Evolutionary conservation across 2,888 invertebrate genomes (phyloP), one percentile per base, ranked within the genome.

Genomic region (Chrysolina americana): DNA sequence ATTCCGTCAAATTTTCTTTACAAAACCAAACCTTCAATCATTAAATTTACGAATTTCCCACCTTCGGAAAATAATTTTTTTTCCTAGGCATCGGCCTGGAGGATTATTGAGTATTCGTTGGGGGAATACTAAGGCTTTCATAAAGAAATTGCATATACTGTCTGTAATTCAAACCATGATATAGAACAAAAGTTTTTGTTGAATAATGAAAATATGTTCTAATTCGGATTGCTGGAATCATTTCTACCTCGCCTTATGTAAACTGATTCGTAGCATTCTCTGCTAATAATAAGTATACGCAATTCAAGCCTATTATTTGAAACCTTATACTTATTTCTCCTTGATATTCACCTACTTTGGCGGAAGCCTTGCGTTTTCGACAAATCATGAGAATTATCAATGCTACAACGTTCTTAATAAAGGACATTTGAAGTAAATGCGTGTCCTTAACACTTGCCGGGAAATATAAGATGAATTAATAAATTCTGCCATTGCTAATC

Each of bases 231-330:
- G 53, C 21, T 23, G 53, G 21, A 4, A 53, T 53, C 19, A 21
- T 19, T 21, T 53, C 53, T 53, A 11, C 19, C 53, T 44, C 44
- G 44, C 44, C 15, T 23, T 6, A 23, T 21, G 53, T 53, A 4
- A 53, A 59, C 2, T 15, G 6, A 59, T 36, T 59, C 59, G 36
- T 59, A 59, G 36, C 59, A 59, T 59, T 19, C 2, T 50, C 6
- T 9, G 59, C 59, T 59, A 59, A 59, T 59, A 59, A 59, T 59
- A n/a, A 9, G n/a, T n/a, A n/a, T n/a, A 59, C n/a, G 23, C 28
- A 23, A 36, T n/a, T 17, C 23, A n/a, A 28, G 59, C 28, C 59
- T 59, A 59, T 59, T 59, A 59, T 59, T 36, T 28, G 59, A 59
- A 59, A 59, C 59, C 59, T 59, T 59, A 59, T 36, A 36, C 36